phyloP scores from a whole-genome alignment of 2,113 vertebrate genomes.

The Gopherus evgoodei region DNA sequence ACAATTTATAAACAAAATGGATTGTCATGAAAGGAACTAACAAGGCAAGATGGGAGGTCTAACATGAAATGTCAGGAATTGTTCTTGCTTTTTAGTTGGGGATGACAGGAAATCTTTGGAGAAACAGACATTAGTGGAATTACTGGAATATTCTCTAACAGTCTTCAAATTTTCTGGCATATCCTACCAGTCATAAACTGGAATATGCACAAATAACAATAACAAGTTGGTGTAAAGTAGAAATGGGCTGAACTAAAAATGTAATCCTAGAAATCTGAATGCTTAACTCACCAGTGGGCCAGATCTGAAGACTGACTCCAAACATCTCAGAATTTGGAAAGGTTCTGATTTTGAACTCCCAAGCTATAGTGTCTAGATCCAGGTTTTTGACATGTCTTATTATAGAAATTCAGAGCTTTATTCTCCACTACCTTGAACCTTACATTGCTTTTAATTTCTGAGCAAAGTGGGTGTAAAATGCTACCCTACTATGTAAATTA shows the following conservation, averaged over 20 bases:
- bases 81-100: not conserved
- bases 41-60: not conserved
- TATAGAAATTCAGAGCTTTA: not conserved
- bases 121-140: not conserved
- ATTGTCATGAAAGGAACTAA: not conserved
- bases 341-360: not conserved
- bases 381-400: not conserved
- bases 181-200: not conserved
- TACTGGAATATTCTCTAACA: not conserved
- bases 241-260: not conserved
- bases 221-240: constrained; percentile 14
- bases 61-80: not conserved
- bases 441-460: too few species aligned
- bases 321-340: not conserved
- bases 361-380: not conserved
- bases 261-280: not conserved
- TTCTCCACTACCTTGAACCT: too few species aligned
- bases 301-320: constrained; percentile 6
- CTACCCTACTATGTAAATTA: too few species aligned
- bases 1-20: not conserved
- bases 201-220: not conserved
- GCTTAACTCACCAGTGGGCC: not conserved
- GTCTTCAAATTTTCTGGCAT: not conserved
- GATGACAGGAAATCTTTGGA: not conserved
- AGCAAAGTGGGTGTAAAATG: too few species aligned